Evolutionary conservation across 1,140 invertebrate species (phyloP).

Genomic region (Apis florea): DNA sequence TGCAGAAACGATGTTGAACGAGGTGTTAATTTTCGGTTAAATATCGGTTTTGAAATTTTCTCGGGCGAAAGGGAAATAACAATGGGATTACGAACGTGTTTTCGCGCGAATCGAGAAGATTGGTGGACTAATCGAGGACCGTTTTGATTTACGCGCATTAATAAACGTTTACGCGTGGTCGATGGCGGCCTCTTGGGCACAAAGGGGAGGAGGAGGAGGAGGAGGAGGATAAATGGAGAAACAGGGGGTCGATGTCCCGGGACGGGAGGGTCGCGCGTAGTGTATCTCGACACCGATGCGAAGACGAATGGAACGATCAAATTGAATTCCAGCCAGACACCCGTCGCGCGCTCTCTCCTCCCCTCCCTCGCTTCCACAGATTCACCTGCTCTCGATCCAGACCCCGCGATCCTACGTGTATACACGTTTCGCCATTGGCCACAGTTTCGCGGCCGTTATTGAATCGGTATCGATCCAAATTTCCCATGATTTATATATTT

Average conservation of each 20-base stretch:
- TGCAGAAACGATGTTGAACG: too few relatives aligned
- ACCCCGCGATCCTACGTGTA: background rate
- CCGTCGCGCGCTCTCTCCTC: background rate
- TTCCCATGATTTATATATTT: too few relatives aligned
- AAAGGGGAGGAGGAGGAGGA: conserved; percentile 39
- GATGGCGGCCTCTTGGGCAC: conserved; percentile 1
- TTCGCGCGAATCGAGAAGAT: conserved; percentile 40
- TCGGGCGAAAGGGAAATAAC: too few relatives aligned
- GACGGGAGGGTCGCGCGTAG: background rate
- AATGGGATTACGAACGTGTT: too few relatives aligned
- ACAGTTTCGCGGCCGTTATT: background rate
- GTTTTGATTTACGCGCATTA: conserved; percentile 75
- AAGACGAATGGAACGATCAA: conserved; percentile 72
- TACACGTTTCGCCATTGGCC: too few relatives aligned
- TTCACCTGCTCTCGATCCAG: conserved; percentile 12
- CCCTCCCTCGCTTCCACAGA: background rate
- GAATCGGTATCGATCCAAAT: background rate
- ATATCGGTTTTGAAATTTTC: too few relatives aligned
- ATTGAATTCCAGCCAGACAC: conserved; percentile 67
- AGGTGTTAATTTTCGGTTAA: too few relatives aligned
- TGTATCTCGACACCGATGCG: conserved; percentile 20
- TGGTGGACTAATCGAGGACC: conserved; percentile 66
- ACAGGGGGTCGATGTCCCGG: conserved; percentile 4
- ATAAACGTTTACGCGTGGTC: conserved; percentile 72
- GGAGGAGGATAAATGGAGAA: conserved; percentile 54